Evolutionary conservation across 2,888 invertebrate genomes (phyloP).

Genomic region (Cosmopolites sordidus): DNA sequence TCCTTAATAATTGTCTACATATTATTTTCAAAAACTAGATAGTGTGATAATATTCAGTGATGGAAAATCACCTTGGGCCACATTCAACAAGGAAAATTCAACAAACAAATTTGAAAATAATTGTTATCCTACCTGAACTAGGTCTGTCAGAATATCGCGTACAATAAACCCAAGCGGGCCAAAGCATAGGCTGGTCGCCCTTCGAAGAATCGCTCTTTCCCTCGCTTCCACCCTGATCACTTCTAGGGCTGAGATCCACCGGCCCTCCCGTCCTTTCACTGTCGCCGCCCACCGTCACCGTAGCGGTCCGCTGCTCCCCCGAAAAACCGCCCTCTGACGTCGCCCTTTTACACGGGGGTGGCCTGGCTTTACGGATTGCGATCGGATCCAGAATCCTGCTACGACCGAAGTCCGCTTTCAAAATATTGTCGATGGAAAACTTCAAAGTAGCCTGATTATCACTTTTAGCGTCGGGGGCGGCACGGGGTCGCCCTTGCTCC

Average conservation of each 20-base stretch:
- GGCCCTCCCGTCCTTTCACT: constrained; percentile 36
- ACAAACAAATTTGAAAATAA: too few species aligned
- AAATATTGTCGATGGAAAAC: constrained; percentile 83
- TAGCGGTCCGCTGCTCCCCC: neutral
- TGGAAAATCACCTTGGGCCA: too few species aligned
- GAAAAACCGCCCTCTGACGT: neutral
- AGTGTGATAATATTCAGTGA: too few species aligned
- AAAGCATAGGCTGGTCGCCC: constrained; percentile 57
- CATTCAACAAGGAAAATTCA: too few species aligned
- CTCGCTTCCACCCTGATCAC: constrained; percentile 32
- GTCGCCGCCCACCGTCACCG: neutral
- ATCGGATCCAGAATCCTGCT: constrained; percentile 63
- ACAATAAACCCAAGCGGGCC: constrained; percentile 99
- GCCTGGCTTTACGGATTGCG: constrained; percentile 54
- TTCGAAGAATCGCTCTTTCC: constrained; percentile 21
- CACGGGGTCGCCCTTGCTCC: neutral
- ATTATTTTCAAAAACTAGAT: too few species aligned
- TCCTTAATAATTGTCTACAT: too few species aligned
- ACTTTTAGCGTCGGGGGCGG: constrained; percentile 29
- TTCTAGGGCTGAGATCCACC: constrained; percentile 45
- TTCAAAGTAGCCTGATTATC: constrained; percentile 54
- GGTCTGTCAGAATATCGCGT: constrained; percentile 91
- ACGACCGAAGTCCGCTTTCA: constrained; percentile 80
- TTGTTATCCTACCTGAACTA: constrained; percentile 78
- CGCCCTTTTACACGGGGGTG: constrained; percentile 25